phyloP scores from a whole-genome alignment of 2,113 vertebrate species.

The Cercopithecus mona region DNA sequence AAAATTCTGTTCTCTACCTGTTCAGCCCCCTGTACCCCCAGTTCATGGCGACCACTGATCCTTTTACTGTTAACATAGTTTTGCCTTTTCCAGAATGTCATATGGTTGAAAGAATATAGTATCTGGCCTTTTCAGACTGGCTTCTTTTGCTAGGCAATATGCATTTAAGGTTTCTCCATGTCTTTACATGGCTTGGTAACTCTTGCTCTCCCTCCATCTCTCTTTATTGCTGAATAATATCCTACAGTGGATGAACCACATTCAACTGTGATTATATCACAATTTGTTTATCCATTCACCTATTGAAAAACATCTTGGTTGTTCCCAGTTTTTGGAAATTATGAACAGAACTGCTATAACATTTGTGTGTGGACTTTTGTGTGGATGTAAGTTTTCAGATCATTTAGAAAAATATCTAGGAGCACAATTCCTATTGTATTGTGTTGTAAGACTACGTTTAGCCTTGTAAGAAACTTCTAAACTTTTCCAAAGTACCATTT shows the following conservation, averaged over 20 bases:
- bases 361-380: not conserved
- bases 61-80: not conserved
- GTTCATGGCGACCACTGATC: not conserved
- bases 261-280: not conserved
- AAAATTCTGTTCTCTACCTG: not conserved
- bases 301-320: not conserved
- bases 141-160: not conserved
- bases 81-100: constrained; percentile 18
- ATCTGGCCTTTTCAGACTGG: not conserved
- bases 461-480: constrained; percentile 8
- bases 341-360: not conserved
- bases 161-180: not conserved
- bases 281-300: not conserved
- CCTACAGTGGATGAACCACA: not conserved
- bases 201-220: not conserved
- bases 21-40: not conserved
- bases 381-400: not conserved
- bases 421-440: not conserved
- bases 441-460: not conserved
- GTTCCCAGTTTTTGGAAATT: constrained; percentile 6
- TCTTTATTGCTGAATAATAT: constrained; percentile 12
- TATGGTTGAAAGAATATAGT: not conserved
- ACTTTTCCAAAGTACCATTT: constrained; percentile 3
- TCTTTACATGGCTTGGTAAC: not conserved
- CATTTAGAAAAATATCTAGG: not conserved